phyloP scores from a whole-genome alignment of 1,140 invertebrate genomes.

The Sycobia sp. region DNA sequence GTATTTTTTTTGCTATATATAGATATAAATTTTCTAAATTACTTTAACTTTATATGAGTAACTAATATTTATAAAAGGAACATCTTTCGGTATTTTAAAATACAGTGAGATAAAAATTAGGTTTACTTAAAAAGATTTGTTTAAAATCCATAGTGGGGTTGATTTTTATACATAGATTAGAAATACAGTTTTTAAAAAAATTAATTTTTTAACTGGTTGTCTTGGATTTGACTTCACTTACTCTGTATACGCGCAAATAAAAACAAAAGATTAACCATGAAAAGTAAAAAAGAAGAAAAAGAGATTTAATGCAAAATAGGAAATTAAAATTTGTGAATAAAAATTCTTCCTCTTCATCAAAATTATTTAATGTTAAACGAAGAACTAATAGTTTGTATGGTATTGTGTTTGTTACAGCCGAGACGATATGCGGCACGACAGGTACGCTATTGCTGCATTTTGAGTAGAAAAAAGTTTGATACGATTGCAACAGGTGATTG shows the following conservation, averaged over 20 bases:
- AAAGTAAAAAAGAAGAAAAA: not conserved
- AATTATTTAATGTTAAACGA: conserved; percentile 2
- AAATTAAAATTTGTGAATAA: not conserved
- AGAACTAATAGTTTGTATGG: conserved; percentile 31
- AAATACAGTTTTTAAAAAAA: too few species aligned
- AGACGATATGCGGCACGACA: conserved; percentile 64
- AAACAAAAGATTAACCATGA: not conserved
- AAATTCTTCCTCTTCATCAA: conserved; percentile 13
- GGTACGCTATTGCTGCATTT: conserved; percentile 63
- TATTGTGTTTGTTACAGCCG: conserved; percentile 60
- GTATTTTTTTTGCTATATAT: too few species aligned
- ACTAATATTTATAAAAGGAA: too few species aligned
- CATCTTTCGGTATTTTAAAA: too few species aligned
- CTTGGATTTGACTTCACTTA: conserved; percentile 49
- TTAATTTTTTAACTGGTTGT: conserved; percentile 42
- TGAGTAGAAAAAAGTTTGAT: conserved; percentile 56
- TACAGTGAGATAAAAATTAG: not conserved
- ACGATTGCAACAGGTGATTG: conserved; percentile 60
- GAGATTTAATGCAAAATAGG: not conserved
- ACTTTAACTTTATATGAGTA: too few species aligned
- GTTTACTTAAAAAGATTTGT: too few species aligned
- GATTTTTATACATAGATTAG: too few species aligned
- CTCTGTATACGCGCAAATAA: not conserved
- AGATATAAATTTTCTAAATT: too few species aligned
- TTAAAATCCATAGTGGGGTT: too few species aligned